Conservation (phyloP, 2,113 vertebrate genomes). For the Pica pica region DNA sequence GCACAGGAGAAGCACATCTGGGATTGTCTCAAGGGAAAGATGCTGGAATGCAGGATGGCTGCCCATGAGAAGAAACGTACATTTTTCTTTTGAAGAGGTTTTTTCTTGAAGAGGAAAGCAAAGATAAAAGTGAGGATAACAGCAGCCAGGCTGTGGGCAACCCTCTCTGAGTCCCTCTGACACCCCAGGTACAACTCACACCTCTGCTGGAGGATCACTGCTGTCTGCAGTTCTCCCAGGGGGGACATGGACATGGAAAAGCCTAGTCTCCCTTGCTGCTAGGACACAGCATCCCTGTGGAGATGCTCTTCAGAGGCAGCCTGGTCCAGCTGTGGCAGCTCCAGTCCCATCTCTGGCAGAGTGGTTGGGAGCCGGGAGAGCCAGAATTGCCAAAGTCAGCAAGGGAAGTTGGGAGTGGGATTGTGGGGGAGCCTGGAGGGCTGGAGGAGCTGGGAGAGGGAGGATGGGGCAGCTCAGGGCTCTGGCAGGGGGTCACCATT, state of each 20-base stretch:
- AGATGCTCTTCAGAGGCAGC: neutral
- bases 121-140: neutral
- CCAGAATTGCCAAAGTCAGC: rapidly evolving
- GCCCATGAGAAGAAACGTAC: neutral
- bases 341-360: neutral
- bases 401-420: neutral
- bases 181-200: neutral
- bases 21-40: neutral
- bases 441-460: neutral
- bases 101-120: neutral
- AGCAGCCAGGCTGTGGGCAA: neutral
- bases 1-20: neutral
- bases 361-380: neutral
- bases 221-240: neutral
- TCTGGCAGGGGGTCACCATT: neutral
- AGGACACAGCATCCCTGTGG: neutral
- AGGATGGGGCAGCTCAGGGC: neutral
- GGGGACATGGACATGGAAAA: neutral
- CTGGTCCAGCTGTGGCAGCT: neutral
- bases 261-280: neutral
- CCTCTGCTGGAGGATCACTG: neutral
- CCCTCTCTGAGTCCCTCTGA: neutral
- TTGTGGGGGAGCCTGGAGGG: neutral
- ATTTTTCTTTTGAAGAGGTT: neutral
- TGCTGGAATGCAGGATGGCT: neutral